Conservation (phyloP, 2,797 vertebrate genomes). For the Enteromius afrohamiltoni region DNA sequence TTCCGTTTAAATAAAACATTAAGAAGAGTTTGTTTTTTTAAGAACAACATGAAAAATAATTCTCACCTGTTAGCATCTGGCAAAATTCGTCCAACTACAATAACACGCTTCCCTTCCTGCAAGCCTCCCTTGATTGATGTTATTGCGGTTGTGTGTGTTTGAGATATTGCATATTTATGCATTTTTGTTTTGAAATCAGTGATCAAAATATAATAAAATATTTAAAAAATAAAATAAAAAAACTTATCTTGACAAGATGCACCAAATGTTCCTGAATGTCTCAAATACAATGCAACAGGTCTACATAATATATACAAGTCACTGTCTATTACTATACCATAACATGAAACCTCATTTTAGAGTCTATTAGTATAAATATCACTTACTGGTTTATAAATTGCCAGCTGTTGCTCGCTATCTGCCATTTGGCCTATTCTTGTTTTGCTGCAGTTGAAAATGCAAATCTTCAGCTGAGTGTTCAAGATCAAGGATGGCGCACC, state of each 20-base stretch:
- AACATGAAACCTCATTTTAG: background rate
- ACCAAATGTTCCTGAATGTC: background rate
- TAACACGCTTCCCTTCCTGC: conserved; percentile 54
- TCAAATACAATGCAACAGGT: background rate
- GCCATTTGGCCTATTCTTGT: conserved; percentile 63
- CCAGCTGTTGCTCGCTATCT: conserved; percentile 62
- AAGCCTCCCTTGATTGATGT: conserved; percentile 47
- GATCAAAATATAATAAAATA: background rate
- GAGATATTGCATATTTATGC: background rate
- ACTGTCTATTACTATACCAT: too few species aligned
- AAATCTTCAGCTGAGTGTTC: background rate
- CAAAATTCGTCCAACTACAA: conserved; percentile 47
- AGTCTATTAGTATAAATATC: background rate
- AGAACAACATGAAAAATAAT: background rate
- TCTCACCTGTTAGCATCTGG: conserved; percentile 45
- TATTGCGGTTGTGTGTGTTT: conserved; percentile 40
- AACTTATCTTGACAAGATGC: background rate
- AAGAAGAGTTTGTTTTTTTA: background rate
- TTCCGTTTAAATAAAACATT: background rate
- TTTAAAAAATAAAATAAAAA: background rate
- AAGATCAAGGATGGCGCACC: background rate
- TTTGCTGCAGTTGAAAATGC: background rate
- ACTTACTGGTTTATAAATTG: conserved; percentile 73
- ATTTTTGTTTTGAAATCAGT: background rate
- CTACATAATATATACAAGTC: background rate